These are phyloP conservation scores for Dipus sagitta DNA, from an alignment of 2,797 vertebrate genomes.

Conservation along the genomic window DNA sequence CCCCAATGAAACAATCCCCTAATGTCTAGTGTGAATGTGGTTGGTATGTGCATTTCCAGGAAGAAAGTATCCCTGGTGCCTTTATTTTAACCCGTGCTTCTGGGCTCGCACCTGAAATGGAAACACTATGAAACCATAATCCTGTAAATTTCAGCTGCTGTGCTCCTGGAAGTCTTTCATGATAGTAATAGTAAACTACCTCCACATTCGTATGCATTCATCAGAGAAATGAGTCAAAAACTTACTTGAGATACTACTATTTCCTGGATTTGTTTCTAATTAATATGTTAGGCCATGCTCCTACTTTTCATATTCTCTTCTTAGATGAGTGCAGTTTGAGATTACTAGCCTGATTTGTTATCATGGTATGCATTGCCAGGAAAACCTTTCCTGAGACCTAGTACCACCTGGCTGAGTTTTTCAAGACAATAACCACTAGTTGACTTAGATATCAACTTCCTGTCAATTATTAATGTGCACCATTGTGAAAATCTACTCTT, in stretches of 20 bases:
- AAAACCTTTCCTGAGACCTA: background rate
- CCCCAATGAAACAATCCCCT: rapidly evolving
- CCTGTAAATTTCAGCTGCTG: background rate
- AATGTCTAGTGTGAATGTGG: no score
- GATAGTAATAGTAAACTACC: background rate
- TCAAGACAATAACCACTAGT: background rate
- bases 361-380: rapidly evolving
- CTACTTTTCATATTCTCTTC: background rate
- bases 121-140: background rate
- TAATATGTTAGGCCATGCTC: background rate
- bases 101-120: background rate
- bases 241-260: background rate
- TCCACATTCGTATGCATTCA: background rate
- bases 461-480: background rate
- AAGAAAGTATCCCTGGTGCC: background rate
- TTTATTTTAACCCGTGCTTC: background rate
- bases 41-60: background rate
- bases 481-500: background rate
- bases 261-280: conserved; percentile 13
- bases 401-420: background rate
- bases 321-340: background rate
- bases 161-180: background rate
- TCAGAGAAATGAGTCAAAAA: background rate
- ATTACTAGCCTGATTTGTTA: background rate
- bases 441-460: background rate